Base-by-base conservation (phyloP, 2,888 invertebrate genomes). In the Camptogramma bilineatum region DNA sequence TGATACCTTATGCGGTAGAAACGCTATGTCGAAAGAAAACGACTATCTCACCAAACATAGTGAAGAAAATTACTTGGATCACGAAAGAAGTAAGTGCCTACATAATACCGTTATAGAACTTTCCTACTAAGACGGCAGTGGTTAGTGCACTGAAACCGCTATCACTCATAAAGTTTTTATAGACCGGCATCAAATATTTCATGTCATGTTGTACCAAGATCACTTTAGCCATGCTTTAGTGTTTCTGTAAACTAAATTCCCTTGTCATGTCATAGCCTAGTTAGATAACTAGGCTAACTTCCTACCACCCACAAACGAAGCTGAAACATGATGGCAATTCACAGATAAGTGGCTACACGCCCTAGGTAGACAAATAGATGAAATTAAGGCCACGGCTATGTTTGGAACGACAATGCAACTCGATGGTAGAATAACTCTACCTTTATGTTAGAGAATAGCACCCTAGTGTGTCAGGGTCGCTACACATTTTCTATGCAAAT, bases 401-500 rank as follows among this genome's bases (percentile, higher is more conserved):
- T 57, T 60, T 52, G 53, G 61, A 67, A 67, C 61, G 64, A 64
- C 69, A 68, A 70, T 69, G 62, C 62, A 61, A 66, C 59, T 54
- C 69, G 64, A 70, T 67, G 62, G 28, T 62, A 58, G 53, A 62
- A 58, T 66, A 62, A 62, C 51, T 42, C 42, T 50, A 54, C 58
- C 44, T 62, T 39, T 44, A 21, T 28, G 54, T 44, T 39, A 39
- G 34, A 13, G 13, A 39, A 61, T 31, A 59, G 55, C 16, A 44
- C 7, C n/a, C n/a, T 39, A 51, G 55, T 62, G 64, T 66, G 63
- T 64, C 69, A 66, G 61, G 67, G 62, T 50, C 66, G 59, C 42
- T 61, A 66, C 67, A 55, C 64, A 62, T 67, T 68, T 64, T 48
- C 64, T 70, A 69, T 70, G 72, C 69, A 70, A 69, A 72, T 66